phyloP scores from a whole-genome alignment of 2,888 invertebrate species.

The Agriopis marginaria region DNA sequence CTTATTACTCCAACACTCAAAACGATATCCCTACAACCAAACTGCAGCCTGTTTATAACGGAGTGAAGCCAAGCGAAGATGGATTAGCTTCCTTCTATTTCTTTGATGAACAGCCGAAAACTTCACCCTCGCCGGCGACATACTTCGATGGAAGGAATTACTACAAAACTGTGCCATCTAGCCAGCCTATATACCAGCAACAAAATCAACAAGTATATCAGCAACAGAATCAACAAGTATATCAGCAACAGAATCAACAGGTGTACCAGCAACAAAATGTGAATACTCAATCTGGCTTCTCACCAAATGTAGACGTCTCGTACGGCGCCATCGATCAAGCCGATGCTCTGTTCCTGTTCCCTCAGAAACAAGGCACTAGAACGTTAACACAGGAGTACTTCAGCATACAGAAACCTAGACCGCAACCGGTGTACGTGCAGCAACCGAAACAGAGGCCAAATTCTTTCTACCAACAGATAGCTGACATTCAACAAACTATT shows the following conservation, averaged over 20 bases:
- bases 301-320: constrained; percentile 75
- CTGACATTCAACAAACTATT: constrained; percentile 88
- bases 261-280: constrained; percentile 65
- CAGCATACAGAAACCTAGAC: constrained; percentile 80
- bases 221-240: constrained; percentile 59
- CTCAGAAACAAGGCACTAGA: constrained; percentile 82
- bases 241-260: constrained; percentile 59
- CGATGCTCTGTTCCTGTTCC: constrained; percentile 80
- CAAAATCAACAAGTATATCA: constrained; percentile 52
- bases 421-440: constrained; percentile 72
- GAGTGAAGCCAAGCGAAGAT: constrained; percentile 71
- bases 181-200: constrained; percentile 58
- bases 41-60: constrained; percentile 78
- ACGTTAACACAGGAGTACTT: constrained; percentile 84
- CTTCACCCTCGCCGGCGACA: constrained; percentile 85
- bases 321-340: constrained; percentile 80
- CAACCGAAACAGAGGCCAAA: constrained; percentile 79
- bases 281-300: constrained; percentile 68
- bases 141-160: constrained; percentile 80
- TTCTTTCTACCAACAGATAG: constrained; percentile 88
- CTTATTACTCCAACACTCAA: constrained; percentile 86
- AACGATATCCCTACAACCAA: constrained; percentile 85
- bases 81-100: constrained; percentile 88
- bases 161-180: constrained; percentile 74
- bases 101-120: constrained; percentile 88